Base-by-base conservation (phyloP, 1,140 invertebrate genomes). In the Drosophila pseudoobscura region DNA sequence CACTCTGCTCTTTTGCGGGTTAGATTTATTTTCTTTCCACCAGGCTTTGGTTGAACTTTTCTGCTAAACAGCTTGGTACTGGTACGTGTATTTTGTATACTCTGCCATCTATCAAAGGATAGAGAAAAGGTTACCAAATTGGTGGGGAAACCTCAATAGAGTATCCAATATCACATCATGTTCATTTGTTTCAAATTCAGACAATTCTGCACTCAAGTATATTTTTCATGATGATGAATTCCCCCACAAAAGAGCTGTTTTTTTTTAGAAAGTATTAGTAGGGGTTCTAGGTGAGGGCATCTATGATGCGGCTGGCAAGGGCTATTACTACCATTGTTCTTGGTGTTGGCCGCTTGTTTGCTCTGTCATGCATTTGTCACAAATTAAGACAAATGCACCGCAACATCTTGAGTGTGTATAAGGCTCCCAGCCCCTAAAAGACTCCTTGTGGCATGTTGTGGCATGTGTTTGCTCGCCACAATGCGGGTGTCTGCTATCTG, bases 351-450 rank as follows among this genome's bases (percentile, higher is more conserved):
- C 44, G 55, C 44, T 56, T 66, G 61, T 72, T 71, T 62, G 63
- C 54, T 76, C 66, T 84, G 80, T 68, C 80, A 75, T 85, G 73
- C 82, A 78, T 66, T 75, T 85, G 82, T 78, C 83, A 71, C 71
- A 80, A 87, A 87, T 82, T 85, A 82, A 87, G 78, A 85, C 74
- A 85, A 85, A 75, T 82, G 78, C 82, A 87, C 47, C 55, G 62
- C 65, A 80, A 64, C 62, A 63, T 55, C 51, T 59, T 50, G 53
- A 54, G 56, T 51, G 47, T 55, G 50, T 57, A 31, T 53, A 69
- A 66, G 51, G 52, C 17, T n/a, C 22, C 24, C 45, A 63, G 50
- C 62, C 35, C 24, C n/a, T 55, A 24, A 44, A 56, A 29, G 31
- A 13, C 17, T 24, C 41, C 51, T 41, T 20, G 13, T 5, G 24